A percentile compares a stretch with the other conserved stretches of the same genome.
These are phyloP conservation scores for Drosophila melanogaster DNA, from an alignment of 1,140 invertebrate species.

Conservation along the genomic window DNA sequence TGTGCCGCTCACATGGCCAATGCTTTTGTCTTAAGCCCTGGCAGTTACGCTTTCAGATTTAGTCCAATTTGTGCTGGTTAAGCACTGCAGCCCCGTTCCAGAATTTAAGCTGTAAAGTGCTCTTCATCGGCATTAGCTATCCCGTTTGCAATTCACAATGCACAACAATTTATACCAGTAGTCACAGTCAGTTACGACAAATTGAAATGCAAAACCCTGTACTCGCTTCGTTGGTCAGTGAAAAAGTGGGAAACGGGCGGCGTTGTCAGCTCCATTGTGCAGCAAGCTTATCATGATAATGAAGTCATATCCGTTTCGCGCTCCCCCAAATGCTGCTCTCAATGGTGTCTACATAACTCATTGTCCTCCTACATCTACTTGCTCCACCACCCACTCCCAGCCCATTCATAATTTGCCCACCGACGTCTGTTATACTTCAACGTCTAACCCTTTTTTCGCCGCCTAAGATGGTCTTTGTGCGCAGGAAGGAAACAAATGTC, in stretches of 20 bases:
- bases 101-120: conserved; percentile 45
- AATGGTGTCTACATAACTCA: conserved; percentile 69
- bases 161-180: conserved; percentile 26
- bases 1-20: conserved; percentile 46
- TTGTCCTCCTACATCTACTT: conserved; percentile 30
- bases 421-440: conserved; percentile 68
- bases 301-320: conserved; percentile 63
- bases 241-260: conserved; percentile 42
- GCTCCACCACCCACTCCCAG: not conserved
- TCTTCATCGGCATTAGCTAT: conserved; percentile 25
- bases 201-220: conserved; percentile 41
- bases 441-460: conserved; percentile 55
- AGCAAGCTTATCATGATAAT: conserved; percentile 75
- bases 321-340: conserved; percentile 23
- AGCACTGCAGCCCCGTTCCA: conserved; percentile 28
- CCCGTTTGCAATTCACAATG: conserved; percentile 11
- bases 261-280: conserved; percentile 48
- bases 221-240: conserved; percentile 4
- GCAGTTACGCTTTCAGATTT: conserved; percentile 47
- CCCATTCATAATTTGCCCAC: conserved; percentile 72
- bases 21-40: conserved; percentile 50
- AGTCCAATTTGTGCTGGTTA: conserved; percentile 47
- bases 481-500: conserved; percentile 78
- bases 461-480: conserved; percentile 22
- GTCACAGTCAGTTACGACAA: conserved; percentile 29